Percentiles rank a stretch among this genome's conserved stretches.
Evolutionary conservation across 2,113 vertebrate species (phyloP).

Genomic region (Typhlomys cinereus): DNA sequence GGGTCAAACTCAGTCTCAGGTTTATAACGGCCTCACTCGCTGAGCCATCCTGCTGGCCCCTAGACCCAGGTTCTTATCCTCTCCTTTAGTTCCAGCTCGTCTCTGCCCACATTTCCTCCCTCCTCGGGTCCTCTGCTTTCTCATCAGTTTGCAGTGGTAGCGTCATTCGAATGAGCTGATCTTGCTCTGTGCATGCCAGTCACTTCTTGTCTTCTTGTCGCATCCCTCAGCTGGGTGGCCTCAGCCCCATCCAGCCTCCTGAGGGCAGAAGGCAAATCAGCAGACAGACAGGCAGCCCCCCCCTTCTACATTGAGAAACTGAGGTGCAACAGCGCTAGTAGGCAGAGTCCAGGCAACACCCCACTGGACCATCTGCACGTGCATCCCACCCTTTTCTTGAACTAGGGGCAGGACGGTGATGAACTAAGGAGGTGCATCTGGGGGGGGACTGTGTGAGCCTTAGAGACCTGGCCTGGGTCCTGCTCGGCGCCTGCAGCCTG

Average conservation of each 20-base stretch:
- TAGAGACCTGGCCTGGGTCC: background rate
- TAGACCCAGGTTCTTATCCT: background rate
- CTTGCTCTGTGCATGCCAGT: background rate
- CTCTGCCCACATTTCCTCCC: background rate
- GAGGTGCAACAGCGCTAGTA: background rate
- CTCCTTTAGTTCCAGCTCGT: background rate
- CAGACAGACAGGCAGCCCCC: background rate
- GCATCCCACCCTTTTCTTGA: background rate
- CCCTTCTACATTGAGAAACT: background rate
- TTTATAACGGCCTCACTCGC: background rate
- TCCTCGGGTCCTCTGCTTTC: background rate
- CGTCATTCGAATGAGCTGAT: background rate
- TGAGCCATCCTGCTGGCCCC: too few relatives aligned
- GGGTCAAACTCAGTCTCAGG: background rate
- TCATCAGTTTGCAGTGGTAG: background rate
- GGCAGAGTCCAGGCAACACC: background rate
- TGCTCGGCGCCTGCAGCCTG: background rate
- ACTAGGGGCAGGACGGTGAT: background rate
- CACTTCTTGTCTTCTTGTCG: background rate
- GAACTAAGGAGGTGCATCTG: too few relatives aligned
- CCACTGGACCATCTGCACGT: background rate
- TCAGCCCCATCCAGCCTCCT: background rate
- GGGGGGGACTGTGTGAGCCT: background rate
- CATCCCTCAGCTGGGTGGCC: background rate
- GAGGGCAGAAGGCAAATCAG: rapidly evolving